Base-by-base conservation (phyloP, 1,140 invertebrate species). In the Euura lappo region DNA sequence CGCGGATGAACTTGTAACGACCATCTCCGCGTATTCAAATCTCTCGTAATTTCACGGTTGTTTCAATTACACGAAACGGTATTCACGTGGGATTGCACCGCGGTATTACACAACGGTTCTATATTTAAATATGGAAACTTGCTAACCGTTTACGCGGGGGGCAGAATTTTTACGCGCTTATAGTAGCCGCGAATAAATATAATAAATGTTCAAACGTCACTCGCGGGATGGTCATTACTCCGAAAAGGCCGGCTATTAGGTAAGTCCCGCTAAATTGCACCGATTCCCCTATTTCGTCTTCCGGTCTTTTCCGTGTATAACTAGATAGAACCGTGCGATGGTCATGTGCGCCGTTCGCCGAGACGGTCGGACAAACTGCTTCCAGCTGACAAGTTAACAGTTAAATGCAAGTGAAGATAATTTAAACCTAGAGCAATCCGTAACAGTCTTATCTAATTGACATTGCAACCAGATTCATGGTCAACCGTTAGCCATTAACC, bases 381-480 rank as follows among this genome's bases (percentile, higher is more conserved):
- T 60, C 51, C 51, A 60, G 51, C 51, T 60, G 51, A n/a, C 51
- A 60, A n/a, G 13, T n/a, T n/a, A n/a, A 5, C 51, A 60, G 51
- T 60, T 60, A 60, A 60, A 60, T 60, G 51, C 51, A 8, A 60
- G 51, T 60, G 51, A n/a, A 60, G 51, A 60, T 60, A n/a, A 60
- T 60, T 60, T 60, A 6, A 60, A 60, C 51, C 51, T 3, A 60
- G 6, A 60, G 51, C 51, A 60, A 60, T 60, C 51, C 51, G 51
- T 60, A 60, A 60, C 13, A 60, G 51, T 11, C 72, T 79, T 47
- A 76, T 74, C 67, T 80, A 80, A 81, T 80, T 79, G 78, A 79
- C 78, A 80, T 74, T 80, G 77, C 75, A 74, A 77, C 75, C 75
- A 65, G 70, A 72, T 72, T 80, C 78, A 79, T 70, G 71, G 74